Evolutionary conservation across 2,797 vertebrate genomes (phyloP).

Genomic region (Petrocephalus sullivani): DNA sequence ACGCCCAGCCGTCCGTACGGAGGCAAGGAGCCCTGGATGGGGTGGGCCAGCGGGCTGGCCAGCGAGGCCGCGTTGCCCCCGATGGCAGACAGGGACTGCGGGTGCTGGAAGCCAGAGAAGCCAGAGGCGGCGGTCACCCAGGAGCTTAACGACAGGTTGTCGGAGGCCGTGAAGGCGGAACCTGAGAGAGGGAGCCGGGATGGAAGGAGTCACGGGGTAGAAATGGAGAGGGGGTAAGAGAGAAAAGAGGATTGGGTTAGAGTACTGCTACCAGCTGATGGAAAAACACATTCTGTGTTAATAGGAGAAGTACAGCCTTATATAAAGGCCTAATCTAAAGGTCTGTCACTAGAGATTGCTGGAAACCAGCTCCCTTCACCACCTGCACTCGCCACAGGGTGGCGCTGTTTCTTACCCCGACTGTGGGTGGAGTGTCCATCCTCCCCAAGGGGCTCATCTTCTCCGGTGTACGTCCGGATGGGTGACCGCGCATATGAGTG

Average conservation of each 20-base stretch:
- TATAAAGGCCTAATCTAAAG: neutral
- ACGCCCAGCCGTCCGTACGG: conserved; percentile 86
- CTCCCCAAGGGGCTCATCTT: conserved; percentile 82
- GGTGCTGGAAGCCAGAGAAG: conserved; percentile 91
- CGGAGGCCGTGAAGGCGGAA: conserved; percentile 90
- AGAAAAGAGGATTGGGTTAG: neutral
- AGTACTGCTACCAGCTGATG: neutral
- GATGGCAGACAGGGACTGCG: conserved; percentile 83
- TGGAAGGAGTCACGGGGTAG: neutral
- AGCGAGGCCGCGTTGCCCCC: conserved; percentile 72
- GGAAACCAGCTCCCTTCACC: neutral
- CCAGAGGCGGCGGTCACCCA: conserved; percentile 89
- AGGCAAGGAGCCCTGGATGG: conserved; percentile 90
- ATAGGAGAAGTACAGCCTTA: neutral
- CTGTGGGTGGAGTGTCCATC: conserved; percentile 73
- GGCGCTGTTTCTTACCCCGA: conserved; percentile 72
- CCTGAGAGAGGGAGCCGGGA: conserved; percentile 57
- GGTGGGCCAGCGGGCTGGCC: conserved; percentile 79
- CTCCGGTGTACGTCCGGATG: conserved; percentile 87
- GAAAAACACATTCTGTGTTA: neutral
- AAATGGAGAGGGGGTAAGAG: neutral
- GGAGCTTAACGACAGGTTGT: conserved; percentile 90
- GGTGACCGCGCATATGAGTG: conserved; percentile 97
- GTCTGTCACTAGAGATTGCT: neutral
- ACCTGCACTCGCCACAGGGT: neutral